phyloP scores from a whole-genome alignment of 2,888 invertebrate genomes.

The Antheraea assamensis region DNA sequence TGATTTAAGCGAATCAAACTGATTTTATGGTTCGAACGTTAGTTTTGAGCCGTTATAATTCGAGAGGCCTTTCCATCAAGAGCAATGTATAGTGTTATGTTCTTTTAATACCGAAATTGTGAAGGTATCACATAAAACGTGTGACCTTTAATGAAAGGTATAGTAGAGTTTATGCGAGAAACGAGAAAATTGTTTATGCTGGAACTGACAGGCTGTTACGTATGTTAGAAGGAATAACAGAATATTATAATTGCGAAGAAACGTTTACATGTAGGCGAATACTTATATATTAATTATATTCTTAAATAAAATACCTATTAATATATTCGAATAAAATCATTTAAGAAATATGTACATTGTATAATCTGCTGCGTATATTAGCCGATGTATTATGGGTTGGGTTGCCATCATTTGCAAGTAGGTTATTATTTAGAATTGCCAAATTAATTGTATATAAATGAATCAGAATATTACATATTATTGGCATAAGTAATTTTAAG shows the following conservation, averaged over 20 bases:
- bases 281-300: background rate
- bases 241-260: constrained; percentile 18
- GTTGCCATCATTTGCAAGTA: too few relatives aligned
- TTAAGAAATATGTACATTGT: too few relatives aligned
- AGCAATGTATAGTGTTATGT: background rate
- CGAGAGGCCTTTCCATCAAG: background rate
- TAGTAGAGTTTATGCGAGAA: constrained; percentile 27
- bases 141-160: constrained; percentile 29
- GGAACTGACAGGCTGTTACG: constrained; percentile 44
- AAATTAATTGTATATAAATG: too few relatives aligned
- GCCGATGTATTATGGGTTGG: too few relatives aligned
- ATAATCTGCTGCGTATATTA: too few relatives aligned
- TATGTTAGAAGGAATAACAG: constrained; percentile 24
- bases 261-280: background rate
- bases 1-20: background rate
- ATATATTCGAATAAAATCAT: too few relatives aligned
- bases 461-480: too few relatives aligned
- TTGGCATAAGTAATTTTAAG: too few relatives aligned
- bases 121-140: constrained; percentile 2
- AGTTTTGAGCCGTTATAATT: background rate
- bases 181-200: constrained; percentile 46
- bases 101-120: background rate
- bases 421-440: too few relatives aligned
- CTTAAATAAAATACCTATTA: too few relatives aligned
- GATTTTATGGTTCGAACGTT: background rate